These are phyloP conservation scores for Camponotus vicinus DNA, from an alignment of 1,140 invertebrate genomes.

Conservation along the genomic window DNA sequence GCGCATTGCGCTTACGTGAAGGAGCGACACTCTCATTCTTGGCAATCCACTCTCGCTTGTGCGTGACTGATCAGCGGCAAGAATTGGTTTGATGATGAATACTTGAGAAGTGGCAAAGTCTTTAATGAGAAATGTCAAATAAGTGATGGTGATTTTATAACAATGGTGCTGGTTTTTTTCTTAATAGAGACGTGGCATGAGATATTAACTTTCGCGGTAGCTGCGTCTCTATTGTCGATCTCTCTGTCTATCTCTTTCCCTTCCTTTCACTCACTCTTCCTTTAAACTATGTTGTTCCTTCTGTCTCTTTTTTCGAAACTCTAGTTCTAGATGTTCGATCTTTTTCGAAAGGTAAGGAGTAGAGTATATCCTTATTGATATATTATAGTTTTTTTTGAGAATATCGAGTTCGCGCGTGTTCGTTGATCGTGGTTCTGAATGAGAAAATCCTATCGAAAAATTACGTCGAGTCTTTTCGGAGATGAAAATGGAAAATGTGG, in stretches of 20 bases:
- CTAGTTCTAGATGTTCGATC: constrained; percentile 36
- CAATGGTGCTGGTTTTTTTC: constrained; percentile 22
- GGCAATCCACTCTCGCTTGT: background rate
- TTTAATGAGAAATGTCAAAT: constrained; percentile 24
- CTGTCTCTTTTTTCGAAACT: constrained; percentile 13
- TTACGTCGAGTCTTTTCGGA: background rate
- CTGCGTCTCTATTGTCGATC: background rate
- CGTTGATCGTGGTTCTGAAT: background rate
- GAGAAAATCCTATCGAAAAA: background rate
- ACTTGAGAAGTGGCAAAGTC: background rate
- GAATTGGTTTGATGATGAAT: background rate
- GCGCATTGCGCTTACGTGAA: background rate
- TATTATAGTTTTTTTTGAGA: constrained; percentile 31
- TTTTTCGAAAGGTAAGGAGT: constrained; percentile 45
- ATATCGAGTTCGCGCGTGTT: constrained; percentile 4
- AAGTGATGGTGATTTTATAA: constrained; percentile 40
- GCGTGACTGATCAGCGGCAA: constrained; percentile 3
- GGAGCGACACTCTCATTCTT: background rate
- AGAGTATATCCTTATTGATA: constrained; percentile 50
- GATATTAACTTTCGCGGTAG: background rate
- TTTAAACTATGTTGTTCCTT: background rate
- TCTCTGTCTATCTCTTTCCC: constrained; percentile 4
- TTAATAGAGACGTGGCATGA: background rate
- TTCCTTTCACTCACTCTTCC: background rate
- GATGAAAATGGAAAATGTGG: background rate